These are phyloP conservation scores for Formica exsecta DNA, from an alignment of 1,140 invertebrate genomes.

Conservation along the genomic window DNA sequence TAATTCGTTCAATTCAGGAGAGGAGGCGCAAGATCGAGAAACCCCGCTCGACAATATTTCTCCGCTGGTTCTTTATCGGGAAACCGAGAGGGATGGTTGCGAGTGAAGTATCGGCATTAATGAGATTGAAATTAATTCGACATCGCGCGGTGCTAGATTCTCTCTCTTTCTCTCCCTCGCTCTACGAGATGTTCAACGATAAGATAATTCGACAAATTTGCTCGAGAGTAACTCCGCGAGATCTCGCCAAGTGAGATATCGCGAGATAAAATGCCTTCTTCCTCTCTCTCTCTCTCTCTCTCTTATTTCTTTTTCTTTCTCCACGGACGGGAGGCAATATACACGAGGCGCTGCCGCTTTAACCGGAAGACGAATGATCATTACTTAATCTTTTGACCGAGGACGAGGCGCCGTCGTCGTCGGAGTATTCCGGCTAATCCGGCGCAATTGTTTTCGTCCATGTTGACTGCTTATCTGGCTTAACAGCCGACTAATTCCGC, in stretches of 20 bases:
- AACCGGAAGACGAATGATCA: constrained; percentile 71
- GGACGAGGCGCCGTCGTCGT: constrained; percentile 61
- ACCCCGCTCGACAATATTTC: constrained; percentile 68
- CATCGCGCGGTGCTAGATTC: constrained; percentile 58
- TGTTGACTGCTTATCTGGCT: constrained; percentile 85
- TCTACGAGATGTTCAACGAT: constrained; percentile 70
- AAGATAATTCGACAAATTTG: constrained; percentile 77
- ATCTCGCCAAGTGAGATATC: constrained; percentile 50
- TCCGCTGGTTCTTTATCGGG: constrained; percentile 67
- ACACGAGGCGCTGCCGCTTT: constrained; percentile 30
- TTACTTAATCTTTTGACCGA: constrained; percentile 78
- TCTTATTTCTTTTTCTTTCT: no score
- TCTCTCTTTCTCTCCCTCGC: no score
- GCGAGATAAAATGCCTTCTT: constrained; percentile 56
- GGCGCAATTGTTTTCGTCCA: constrained; percentile 83
- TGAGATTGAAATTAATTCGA: constrained; percentile 80
- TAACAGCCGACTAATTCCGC: constrained; percentile 85
- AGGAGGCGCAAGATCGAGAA: constrained; percentile 37
- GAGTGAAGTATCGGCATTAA: constrained; percentile 74
- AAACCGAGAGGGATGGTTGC: constrained; percentile 64
- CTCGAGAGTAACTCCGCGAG: constrained; percentile 71
- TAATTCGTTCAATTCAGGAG: constrained; percentile 69
- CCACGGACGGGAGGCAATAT: constrained; percentile 11
- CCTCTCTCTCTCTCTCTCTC: no score
- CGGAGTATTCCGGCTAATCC: constrained; percentile 75